Percentiles rank a stretch among this genome's conserved stretches.
phyloP scores from a whole-genome alignment of 23 tunicate genomes.

The Corella eumyota region DNA sequence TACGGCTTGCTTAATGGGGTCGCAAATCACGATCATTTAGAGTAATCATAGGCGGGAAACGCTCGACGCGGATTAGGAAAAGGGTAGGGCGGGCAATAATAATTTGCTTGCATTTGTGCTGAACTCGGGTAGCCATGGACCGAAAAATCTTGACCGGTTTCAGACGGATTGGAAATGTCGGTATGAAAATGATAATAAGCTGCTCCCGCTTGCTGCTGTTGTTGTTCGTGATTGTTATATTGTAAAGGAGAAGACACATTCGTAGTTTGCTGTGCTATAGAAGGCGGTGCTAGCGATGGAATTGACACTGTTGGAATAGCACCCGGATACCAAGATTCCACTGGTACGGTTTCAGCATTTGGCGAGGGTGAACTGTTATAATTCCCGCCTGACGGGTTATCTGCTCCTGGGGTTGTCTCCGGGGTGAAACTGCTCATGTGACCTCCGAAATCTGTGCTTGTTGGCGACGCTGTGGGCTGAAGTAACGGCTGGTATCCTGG shows the following conservation, averaged over 20 bases:
- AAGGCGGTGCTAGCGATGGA: neutral
- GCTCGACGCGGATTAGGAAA: conserved; percentile 12
- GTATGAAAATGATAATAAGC: conserved; percentile 4
- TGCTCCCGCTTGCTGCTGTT: conserved; percentile 8
- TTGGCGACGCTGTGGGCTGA: conserved; percentile 6
- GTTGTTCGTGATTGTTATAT: conserved; percentile 1
- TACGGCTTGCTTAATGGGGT: neutral
- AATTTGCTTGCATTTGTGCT: conserved; percentile 2
- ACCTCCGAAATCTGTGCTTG: conserved; percentile 10
- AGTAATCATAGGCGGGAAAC: conserved; percentile 16
- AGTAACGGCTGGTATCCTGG: too few relatives aligned
- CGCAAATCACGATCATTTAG: conserved; percentile 5
- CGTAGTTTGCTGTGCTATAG: neutral
- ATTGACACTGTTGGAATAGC: neutral
- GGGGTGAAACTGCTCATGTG: too few relatives aligned
- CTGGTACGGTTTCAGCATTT: neutral
- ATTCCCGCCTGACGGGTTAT: neutral
- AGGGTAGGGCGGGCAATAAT: conserved; percentile 14
- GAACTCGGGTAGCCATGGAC: conserved; percentile 3
- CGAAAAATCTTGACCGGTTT: neutral
- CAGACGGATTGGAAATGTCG: neutral
- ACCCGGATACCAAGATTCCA: conserved; percentile 7
- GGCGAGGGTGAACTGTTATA: conserved; percentile 15
- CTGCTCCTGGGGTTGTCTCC: neutral
- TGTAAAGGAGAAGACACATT: neutral